phyloP scores from a whole-genome alignment of 1,140 invertebrate species.

The Araneus ventricosus region DNA sequence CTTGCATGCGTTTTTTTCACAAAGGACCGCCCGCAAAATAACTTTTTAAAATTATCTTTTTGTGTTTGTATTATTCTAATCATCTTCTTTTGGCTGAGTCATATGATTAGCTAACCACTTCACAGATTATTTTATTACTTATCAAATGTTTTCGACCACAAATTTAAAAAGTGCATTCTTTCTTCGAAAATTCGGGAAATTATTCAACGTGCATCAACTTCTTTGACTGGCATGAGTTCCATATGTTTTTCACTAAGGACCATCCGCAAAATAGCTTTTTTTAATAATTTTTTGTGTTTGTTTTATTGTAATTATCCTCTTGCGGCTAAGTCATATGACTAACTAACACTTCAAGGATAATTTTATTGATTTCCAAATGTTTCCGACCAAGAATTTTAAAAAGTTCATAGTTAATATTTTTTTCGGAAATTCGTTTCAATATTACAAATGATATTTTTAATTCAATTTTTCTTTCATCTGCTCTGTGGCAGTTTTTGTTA shows the following conservation, averaged over 20 bases:
- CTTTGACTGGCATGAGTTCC: slow-evolving; percentile 14
- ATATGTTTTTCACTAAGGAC: slow-evolving; percentile 1
- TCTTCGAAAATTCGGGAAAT: too few species aligned
- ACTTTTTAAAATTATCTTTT: neutral
- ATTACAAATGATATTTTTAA: too few species aligned
- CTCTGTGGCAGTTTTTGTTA: too few species aligned
- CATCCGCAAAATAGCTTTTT: slow-evolving; percentile 47
- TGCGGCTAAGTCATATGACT: neutral
- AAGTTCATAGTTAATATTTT: too few species aligned
- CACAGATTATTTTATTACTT: neutral
- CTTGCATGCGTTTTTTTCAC: neutral
- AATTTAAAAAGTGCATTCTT: too few species aligned
- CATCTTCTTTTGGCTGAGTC: neutral
- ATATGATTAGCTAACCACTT: neutral
- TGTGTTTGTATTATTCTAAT: neutral
- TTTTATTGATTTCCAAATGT: too few species aligned
- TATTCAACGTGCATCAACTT: slow-evolving; percentile 52
- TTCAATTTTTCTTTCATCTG: too few species aligned
- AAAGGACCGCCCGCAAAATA: slow-evolving; percentile 43
- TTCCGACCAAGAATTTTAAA: too few species aligned
- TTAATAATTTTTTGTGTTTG: neutral
- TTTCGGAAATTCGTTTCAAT: too few species aligned
- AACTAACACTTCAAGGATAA: neutral
- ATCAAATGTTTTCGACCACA: too few species aligned
- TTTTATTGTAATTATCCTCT: neutral